Base-by-base conservation (phyloP, 35 echinoderm and acorn worm genomes). In the Lytechinus pictus region DNA sequence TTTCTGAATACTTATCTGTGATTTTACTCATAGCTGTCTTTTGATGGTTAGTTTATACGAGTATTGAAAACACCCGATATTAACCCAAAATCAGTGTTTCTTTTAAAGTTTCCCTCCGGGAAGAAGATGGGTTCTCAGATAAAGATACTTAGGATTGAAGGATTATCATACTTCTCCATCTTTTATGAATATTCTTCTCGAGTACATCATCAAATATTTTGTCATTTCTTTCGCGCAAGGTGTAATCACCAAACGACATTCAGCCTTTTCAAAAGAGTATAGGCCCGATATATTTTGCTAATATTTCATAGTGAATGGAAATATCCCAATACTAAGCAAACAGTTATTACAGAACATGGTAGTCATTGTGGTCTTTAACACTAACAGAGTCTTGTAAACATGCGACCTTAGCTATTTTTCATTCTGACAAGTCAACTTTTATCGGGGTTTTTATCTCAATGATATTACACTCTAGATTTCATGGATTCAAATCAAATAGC, bases 1-100 rank as follows among this genome's bases (percentile, higher is more conserved):
- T 66, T 61, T 79, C 16, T 79, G 66, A 79, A 79, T 79, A 79
- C 66, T 79, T 79, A 79, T 79, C 66, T 79, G 19, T 79, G 66
- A 79, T 7, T 79, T 24, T 79, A 24, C 66, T 24, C 66, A 79
- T 24, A 79, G 66, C 66, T 24, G 66, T 16, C 66, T 79, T 79
- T 79, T 79, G 66, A 79, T 79, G 66, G 66, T 79, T 24, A 79
- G 66, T 79, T 79, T 27, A 79, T 44, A 2, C 66, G 21, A 14
- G 66, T 24, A 79, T 79, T 79, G 66, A 79, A 79, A 79, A 79
- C 66, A 79, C 66, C 66, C 66, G 66, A 79, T 79, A 79, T 79
- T 79, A 79, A 79, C 66, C 66, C 16, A 79, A 79, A n/a, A 53
- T 91, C 54, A 16, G 51, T 53, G 89, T 12, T 53, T 91, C 54